These are phyloP conservation scores for Amphipoea lucens DNA, from an alignment of 2,888 invertebrate genomes.

Conservation along the genomic window DNA sequence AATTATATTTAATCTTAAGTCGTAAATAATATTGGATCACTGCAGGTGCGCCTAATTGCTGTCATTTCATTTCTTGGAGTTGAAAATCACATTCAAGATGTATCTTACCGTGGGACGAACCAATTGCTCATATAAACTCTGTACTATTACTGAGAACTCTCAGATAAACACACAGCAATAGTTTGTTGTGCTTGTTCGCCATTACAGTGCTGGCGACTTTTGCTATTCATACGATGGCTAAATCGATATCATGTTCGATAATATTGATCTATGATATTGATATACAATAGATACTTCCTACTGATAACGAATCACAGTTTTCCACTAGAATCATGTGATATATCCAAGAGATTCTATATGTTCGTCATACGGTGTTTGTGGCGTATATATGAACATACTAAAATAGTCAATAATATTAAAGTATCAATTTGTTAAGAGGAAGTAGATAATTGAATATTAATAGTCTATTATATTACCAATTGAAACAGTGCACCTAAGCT, in stretches of 20 bases:
- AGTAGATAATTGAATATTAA: neutral
- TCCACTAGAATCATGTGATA: neutral
- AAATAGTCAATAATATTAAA: constrained; percentile 12
- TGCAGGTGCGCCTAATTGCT: too few relatives aligned
- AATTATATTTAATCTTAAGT: neutral
- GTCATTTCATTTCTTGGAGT: too few relatives aligned
- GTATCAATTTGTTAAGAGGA: neutral
- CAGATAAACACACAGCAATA: neutral
- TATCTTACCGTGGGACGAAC: too few relatives aligned
- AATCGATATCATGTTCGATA: too few relatives aligned
- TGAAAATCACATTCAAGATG: too few relatives aligned
- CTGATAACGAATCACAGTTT: too few relatives aligned
- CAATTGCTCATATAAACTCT: too few relatives aligned
- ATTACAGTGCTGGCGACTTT: neutral
- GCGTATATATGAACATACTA: neutral
- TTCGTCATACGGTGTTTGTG: neutral
- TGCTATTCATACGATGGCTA: too few relatives aligned
- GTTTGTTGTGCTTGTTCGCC: neutral
- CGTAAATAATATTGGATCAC: neutral
- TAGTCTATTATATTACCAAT: neutral
- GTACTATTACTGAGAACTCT: neutral
- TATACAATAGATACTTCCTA: too few relatives aligned
- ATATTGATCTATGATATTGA: too few relatives aligned
- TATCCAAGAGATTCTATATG: neutral
- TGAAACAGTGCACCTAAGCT: too few relatives aligned